A percentile compares a stretch with the other conserved stretches of the same genome.
phyloP scores from a whole-genome alignment of 2,113 vertebrate species.

The Strix aluco region DNA sequence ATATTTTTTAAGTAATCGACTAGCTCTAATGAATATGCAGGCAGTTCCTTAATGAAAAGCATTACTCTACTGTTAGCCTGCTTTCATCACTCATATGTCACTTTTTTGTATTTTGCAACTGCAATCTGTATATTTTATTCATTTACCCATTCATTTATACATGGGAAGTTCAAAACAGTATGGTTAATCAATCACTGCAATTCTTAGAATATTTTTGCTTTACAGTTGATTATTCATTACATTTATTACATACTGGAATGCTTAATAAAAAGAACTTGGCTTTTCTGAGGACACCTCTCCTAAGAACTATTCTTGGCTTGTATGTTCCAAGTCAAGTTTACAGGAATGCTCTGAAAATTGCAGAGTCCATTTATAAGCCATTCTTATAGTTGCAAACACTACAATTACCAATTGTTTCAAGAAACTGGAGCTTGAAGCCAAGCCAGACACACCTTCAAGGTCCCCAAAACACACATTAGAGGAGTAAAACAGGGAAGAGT shows the following conservation, averaged over 20 bases:
- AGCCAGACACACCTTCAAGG: conserved; percentile 1
- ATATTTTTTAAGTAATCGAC: conserved; percentile 50
- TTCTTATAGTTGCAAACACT: conserved; percentile 8
- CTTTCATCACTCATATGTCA: conserved; percentile 62
- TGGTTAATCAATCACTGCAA: conserved; percentile 34
- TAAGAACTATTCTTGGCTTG: not conserved
- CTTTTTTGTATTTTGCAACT: conserved; percentile 44
- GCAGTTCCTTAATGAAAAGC: conserved; percentile 55
- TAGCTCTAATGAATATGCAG: conserved; percentile 61
- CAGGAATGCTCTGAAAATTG: conserved; percentile 24
- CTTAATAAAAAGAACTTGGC: not conserved
- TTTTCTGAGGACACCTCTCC: not conserved
- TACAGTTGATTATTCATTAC: conserved; percentile 26
- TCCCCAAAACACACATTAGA: conserved; percentile 16
- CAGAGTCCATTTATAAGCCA: not conserved
- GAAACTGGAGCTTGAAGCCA: conserved; percentile 19
- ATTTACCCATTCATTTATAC: conserved; percentile 60
- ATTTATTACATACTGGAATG: not conserved
- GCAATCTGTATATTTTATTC: conserved; percentile 61
- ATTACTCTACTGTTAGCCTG: conserved; percentile 56
- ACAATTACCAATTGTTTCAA: conserved; percentile 45
- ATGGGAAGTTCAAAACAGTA: conserved; percentile 7
- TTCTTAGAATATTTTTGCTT: conserved; percentile 38
- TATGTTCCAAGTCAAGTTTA: not conserved
- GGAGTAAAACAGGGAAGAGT: not conserved